Base-by-base conservation (phyloP, 1,140 invertebrate genomes). In the Drosophila nikananu region DNA sequence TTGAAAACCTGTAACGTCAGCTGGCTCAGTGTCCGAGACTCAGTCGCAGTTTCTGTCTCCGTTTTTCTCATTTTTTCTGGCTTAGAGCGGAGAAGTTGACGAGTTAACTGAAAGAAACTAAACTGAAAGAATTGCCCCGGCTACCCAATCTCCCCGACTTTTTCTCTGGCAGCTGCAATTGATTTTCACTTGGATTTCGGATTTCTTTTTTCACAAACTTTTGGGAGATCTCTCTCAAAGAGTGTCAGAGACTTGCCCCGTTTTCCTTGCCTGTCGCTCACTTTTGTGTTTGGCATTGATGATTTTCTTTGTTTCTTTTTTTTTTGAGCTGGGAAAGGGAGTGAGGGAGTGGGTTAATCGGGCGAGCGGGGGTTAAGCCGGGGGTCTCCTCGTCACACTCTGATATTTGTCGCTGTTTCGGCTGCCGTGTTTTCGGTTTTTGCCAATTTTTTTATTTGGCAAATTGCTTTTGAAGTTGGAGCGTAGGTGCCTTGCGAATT, bases 1-100 rank as follows among this genome's bases (percentile, higher is more conserved):
- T 87, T 86, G 80, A 86, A 90, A 87, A 90, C 86, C 83, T 87
- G 83, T 90, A 80, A 71, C 68, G 65, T 74, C 66, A 82, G 83
- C 76, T 81, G 76, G 59, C 68, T 42, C 68, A 39, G 35, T 72
- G 68, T 68, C 63, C 67, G 19, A 32, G 52, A 19, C 52, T 23
- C 54, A 52, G 67, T 73, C 42, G 32, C 51, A 49, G 68, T 73
- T 49, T 59, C 52, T 32, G 42, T 73, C 54, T 55, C 32, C 52
- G 9, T 17, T 37, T 54, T 54, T 35, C 32, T 35, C 23, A 19
- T 54, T 42, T 46, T 35, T 39, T 59, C 25, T 72, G 44, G 59
- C 59, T 68, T 25, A 42, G 48, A 75, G 55, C 37, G 67, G 48
- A 19, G 41, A 70, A 72, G 60, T 68, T 75, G 66, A 70, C 75